Base-by-base conservation (phyloP, 2,888 invertebrate species). In the Oscheius sp. region DNA sequence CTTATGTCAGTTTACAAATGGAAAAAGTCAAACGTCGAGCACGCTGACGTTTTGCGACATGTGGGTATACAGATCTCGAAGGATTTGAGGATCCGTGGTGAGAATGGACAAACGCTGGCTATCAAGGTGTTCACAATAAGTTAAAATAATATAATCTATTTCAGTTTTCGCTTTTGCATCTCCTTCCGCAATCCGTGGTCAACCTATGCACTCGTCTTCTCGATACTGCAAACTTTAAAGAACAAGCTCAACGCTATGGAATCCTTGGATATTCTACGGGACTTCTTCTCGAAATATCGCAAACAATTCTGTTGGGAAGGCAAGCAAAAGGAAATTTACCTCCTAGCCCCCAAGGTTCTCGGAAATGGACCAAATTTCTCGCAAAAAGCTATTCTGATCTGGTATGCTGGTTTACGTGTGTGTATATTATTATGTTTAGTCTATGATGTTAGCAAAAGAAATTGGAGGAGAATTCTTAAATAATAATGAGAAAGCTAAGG, bases 91-190 rank as follows among this genome's bases (percentile, higher is more conserved):
- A 2, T 52, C n/a, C 18, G 52, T 7, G 9, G 9, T 35, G 52
- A 52, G 9, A 27, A 66, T 52, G 52, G 52, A 3, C 49, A 27
- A 5, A 27, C 16, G 0, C 52, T 66, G 21, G 61, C 61, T 18
- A 18, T 43, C 21, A 61, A 61, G 61, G 52, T 49, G 46, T 18
- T 63, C 21, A 45, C 6, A 58, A 1, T 41, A 1, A 9, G 5
- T 45, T 61, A 9, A 0, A 13, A n/a, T n/a, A 49, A 25, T 52
- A 3, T n/a, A 29, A n/a, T 25, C 52, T 2, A 29, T 25, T 66
- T 52, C 21, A 66, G 66, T 66, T 66, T 27, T 18, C 46, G 7
- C 18, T 29, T 6, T 16, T 66, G 2, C 66, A 66, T 49, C 49
- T 66, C 2, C 9, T 27, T n/a, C 66, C 66, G 1, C 23, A 27